Evolutionary conservation across 2,888 invertebrate species (phyloP).

Genomic region (Caenorhabditis angaria): DNA sequence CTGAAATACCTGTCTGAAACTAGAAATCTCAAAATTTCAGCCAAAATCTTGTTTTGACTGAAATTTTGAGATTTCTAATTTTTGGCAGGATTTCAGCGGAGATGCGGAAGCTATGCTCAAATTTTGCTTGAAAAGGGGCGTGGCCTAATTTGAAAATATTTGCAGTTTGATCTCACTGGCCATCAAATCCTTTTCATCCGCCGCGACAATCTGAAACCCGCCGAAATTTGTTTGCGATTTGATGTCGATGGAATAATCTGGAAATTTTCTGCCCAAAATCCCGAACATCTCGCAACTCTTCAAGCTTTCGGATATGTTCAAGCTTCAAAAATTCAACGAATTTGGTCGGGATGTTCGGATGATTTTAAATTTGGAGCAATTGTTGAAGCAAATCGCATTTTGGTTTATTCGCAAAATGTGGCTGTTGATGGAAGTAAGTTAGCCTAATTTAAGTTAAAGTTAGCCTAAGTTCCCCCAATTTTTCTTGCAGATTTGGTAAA

Average conservation of each 20-base stretch:
- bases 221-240: conserved; percentile 40
- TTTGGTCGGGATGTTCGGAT: conserved; percentile 51
- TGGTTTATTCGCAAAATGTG: conserved; percentile 57
- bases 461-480: background rate
- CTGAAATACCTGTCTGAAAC: background rate
- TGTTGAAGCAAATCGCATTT: conserved; percentile 52
- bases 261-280: conserved; percentile 29
- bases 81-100: no score
- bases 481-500: conserved; percentile 45
- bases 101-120: no score
- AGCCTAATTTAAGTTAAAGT: background rate
- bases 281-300: conserved; percentile 39
- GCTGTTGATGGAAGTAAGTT: conserved; percentile 43
- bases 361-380: conserved; percentile 50
- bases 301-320: conserved; percentile 61
- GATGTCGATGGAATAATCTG: conserved; percentile 56
- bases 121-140: no score
- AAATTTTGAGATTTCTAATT: conserved; percentile 14
- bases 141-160: no score
- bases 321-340: conserved; percentile 40
- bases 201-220: conserved; percentile 16
- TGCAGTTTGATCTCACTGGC: conserved; percentile 47
- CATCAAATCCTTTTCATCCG: conserved; percentile 49
- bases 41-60: no score
- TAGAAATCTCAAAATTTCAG: conserved; percentile 14